These are phyloP conservation scores for Exocentrus adspersus DNA, from an alignment of 2,888 invertebrate genomes.

Conservation along the genomic window DNA sequence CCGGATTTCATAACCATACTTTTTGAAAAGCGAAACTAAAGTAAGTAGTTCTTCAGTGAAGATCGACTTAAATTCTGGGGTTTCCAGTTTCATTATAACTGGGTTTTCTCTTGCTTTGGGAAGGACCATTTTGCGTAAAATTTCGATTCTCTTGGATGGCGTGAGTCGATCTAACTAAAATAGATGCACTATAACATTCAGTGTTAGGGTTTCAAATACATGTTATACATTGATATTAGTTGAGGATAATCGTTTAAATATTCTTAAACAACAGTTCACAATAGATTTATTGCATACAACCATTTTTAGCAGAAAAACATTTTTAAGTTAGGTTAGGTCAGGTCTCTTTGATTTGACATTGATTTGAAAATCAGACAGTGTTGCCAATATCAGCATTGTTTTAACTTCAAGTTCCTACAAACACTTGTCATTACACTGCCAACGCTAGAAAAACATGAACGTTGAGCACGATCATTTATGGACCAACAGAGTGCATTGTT, in stretches of 20 bases:
- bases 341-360: neutral
- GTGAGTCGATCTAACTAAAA: slow-evolving; percentile 35
- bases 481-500: too few relatives aligned
- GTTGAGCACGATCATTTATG: too few relatives aligned
- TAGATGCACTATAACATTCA: neutral
- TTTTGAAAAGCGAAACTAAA: slow-evolving; percentile 80
- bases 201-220: neutral
- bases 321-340: too few relatives aligned
- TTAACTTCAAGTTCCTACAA: neutral
- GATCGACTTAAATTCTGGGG: slow-evolving; percentile 78
- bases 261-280: slow-evolving; percentile 21
- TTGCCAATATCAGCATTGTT: too few relatives aligned
- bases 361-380: neutral
- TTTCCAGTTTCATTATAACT: slow-evolving; percentile 72
- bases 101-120: slow-evolving; percentile 70
- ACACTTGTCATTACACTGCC: too few relatives aligned
- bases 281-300: slow-evolving; percentile 22
- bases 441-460: too few relatives aligned
- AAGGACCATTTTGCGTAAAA: slow-evolving; percentile 53
- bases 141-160: slow-evolving; percentile 36
- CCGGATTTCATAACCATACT: slow-evolving; percentile 85
- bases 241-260: slow-evolving; percentile 30
- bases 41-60: slow-evolving; percentile 83
- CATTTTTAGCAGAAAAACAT: too few relatives aligned
- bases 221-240: slow-evolving; percentile 23